Percentiles rank a stretch among this genome's conserved stretches.
Conservation (phyloP, 2,888 invertebrate genomes). For the Alsophila aescularia region DNA sequence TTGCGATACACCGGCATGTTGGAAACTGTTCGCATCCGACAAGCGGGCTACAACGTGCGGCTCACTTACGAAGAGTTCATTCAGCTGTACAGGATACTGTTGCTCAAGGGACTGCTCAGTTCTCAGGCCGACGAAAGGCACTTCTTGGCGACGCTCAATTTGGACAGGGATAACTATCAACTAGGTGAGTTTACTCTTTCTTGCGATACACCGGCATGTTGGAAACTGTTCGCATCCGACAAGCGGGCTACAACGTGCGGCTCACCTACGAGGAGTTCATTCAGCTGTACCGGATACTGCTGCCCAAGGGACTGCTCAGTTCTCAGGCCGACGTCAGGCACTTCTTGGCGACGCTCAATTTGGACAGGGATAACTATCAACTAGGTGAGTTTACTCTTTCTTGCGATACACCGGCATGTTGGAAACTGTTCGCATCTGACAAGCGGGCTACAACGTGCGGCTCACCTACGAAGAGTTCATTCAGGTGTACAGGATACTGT, state of each 20-base stretch:
- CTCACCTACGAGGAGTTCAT: slow-evolving; percentile 97
- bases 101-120: slow-evolving; percentile 94
- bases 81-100: slow-evolving; percentile 94
- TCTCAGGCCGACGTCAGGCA: slow-evolving; percentile 93
- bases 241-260: slow-evolving; percentile 97
- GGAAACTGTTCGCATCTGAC: slow-evolving; percentile 96
- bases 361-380: slow-evolving; percentile 96
- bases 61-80: slow-evolving; percentile 97
- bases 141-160: slow-evolving; percentile 92
- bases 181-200: slow-evolving; percentile 82
- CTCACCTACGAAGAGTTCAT: slow-evolving; percentile 97
- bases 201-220: slow-evolving; percentile 87
- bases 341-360: slow-evolving; percentile 92
- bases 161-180: slow-evolving; percentile 96
- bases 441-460: slow-evolving; percentile 97
- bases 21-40: slow-evolving; percentile 96
- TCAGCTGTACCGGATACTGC: slow-evolving; percentile 94
- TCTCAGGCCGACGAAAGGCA: slow-evolving; percentile 93
- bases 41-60: slow-evolving; percentile 97
- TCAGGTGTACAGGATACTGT: slow-evolving; percentile 94
- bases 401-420: slow-evolving; percentile 87
- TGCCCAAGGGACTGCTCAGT: slow-evolving; percentile 94
- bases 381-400: slow-evolving; percentile 82
- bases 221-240: slow-evolving; percentile 96
- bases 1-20: slow-evolving; percentile 87